Evolutionary conservation across 2,888 invertebrate species (phyloP).

Genomic region (Stramonita haemastoma): DNA sequence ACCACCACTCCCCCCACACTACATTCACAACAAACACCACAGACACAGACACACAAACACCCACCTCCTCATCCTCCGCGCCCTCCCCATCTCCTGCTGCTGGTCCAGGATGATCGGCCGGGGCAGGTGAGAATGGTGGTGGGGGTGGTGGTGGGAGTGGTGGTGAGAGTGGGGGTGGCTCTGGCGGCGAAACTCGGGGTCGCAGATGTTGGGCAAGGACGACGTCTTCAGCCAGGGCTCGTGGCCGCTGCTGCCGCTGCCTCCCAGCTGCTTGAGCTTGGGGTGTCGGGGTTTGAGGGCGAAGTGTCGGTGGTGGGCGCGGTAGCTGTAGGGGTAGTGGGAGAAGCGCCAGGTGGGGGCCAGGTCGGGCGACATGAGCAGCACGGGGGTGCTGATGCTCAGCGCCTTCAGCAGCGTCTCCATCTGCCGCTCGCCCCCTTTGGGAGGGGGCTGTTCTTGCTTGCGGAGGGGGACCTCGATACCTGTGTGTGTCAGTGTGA

Average conservation of each 20-base stretch:
- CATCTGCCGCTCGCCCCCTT: conserved; percentile 36
- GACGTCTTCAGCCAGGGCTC: conserved; percentile 44
- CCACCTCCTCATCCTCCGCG: conserved; percentile 6
- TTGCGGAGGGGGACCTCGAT: conserved; percentile 40
- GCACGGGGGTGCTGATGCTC: conserved; percentile 41
- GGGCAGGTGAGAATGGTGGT: not conserved
- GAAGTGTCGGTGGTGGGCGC: conserved; percentile 23
- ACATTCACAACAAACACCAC: too few relatives aligned
- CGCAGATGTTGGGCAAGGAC: conserved; percentile 41
- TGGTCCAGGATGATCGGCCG: conserved; percentile 7
- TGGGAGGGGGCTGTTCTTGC: not conserved
- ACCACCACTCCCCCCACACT: too few relatives aligned
- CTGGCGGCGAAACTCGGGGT: conserved; percentile 31
- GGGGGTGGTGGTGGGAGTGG: not conserved
- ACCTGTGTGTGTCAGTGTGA: not conserved
- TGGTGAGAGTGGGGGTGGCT: not conserved
- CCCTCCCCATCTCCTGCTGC: conserved; percentile 9
- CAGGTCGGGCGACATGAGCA: conserved; percentile 42
- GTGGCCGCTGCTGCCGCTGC: conserved; percentile 36
- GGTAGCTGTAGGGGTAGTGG: conserved; percentile 36
- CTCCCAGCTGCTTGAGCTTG: conserved; percentile 41
- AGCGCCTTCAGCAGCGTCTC: conserved; percentile 42
- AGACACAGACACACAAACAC: too few relatives aligned
- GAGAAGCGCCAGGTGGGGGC: conserved; percentile 45
- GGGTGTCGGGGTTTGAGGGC: conserved; percentile 42